Percentiles rank a stretch among this genome's conserved stretches.
phyloP scores from a whole-genome alignment of 2,113 vertebrate species.

The Pycnonotus jocosus region DNA sequence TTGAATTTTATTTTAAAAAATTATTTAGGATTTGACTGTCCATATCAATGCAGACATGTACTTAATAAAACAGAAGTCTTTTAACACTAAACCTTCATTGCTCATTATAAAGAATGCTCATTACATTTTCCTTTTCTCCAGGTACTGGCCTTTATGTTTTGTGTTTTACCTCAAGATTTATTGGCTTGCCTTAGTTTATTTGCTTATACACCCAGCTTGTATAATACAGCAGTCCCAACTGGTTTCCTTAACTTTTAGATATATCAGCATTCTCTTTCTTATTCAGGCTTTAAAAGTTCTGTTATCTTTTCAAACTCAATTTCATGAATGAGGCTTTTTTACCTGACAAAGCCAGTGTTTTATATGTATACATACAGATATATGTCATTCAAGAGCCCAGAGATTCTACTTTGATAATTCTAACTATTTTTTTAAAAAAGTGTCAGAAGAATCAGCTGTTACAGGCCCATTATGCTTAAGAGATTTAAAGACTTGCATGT shows the following conservation, averaged over 20 bases:
- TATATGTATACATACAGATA: fast-evolving
- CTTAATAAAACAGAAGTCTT: background rate
- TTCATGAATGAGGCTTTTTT: background rate
- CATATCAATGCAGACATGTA: background rate
- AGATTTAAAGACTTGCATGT: background rate
- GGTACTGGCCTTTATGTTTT: background rate
- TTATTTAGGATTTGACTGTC: background rate
- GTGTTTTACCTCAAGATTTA: background rate
- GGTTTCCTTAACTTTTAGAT: background rate
- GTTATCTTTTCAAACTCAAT: background rate
- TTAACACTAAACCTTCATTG: background rate
- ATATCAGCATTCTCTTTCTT: background rate
- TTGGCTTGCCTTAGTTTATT: background rate
- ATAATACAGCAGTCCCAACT: background rate
- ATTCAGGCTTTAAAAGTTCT: background rate
- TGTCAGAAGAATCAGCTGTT: background rate
- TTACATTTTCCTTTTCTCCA: background rate
- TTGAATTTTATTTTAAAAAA: background rate
- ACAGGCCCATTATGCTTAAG: background rate
- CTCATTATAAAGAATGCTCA: background rate
- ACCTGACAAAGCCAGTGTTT: background rate
- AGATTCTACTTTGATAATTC: background rate
- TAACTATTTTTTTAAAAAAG: background rate
- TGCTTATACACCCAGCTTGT: background rate
- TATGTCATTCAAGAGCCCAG: background rate